A percentile compares a stretch with the other conserved stretches of the same genome.
Conservation (phyloP, 2,797 vertebrate genomes). For the Lutjanus argentimaculatus region DNA sequence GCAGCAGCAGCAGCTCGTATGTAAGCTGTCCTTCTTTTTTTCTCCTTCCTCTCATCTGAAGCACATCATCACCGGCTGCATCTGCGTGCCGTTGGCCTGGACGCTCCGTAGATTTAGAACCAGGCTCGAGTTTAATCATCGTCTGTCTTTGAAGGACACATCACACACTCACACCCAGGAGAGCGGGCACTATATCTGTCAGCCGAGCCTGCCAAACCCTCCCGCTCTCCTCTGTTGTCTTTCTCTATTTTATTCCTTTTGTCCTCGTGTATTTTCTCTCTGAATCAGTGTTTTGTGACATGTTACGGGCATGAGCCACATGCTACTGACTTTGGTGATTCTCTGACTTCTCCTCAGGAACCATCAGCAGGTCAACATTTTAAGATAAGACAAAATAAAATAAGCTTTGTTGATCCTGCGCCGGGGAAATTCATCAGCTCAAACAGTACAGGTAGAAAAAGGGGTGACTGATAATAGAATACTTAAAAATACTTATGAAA, state of each 20-base stretch:
- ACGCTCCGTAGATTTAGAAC: conserved; percentile 23
- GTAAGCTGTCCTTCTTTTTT: neutral
- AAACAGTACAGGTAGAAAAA: too few species aligned
- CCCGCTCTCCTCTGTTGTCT: neutral
- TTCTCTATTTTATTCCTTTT: neutral
- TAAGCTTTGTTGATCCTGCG: too few species aligned
- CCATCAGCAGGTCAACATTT: neutral
- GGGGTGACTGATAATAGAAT: too few species aligned
- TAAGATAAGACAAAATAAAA: neutral
- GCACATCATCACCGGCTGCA: conserved; percentile 21
- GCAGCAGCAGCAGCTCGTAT: conserved; percentile 35
- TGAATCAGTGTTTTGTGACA: neutral
- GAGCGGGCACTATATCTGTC: conserved; percentile 21
- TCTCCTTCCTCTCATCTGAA: conserved; percentile 19
- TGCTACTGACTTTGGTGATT: neutral
- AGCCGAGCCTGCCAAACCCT: conserved; percentile 4
- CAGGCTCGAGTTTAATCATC: conserved; percentile 54
- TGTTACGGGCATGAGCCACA: too few species aligned
- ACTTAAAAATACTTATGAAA: too few species aligned
- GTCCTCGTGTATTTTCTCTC: conserved; percentile 8
- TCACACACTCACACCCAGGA: conserved; percentile 44
- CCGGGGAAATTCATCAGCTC: too few species aligned
- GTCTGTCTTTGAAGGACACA: conserved; percentile 56
- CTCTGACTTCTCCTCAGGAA: neutral
- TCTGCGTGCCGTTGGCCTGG: conserved; percentile 21